Evolutionary conservation across 2,888 invertebrate species (phyloP).

Genomic region (Ctenicera cuprea): DNA sequence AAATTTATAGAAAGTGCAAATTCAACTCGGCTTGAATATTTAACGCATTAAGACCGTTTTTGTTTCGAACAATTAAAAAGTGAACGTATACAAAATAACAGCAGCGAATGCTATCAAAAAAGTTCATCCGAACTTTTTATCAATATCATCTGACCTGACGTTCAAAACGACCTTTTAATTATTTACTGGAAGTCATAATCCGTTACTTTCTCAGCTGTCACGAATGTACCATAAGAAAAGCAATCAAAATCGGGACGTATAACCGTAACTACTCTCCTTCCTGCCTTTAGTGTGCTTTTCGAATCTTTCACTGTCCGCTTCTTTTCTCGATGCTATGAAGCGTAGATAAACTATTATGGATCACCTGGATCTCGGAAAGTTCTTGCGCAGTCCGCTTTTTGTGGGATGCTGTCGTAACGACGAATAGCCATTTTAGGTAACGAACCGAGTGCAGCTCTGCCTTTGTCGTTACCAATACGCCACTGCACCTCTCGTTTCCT

Average conservation of each 20-base stretch:
- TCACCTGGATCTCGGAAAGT: slow-evolving; percentile 30
- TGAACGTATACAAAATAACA: too few species aligned
- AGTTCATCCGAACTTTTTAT: slow-evolving; percentile 1
- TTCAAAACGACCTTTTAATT: slow-evolving; percentile 18
- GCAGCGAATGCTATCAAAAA: neutral
- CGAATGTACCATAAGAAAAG: slow-evolving; percentile 33
- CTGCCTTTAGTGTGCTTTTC: slow-evolving; percentile 17
- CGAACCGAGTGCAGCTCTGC: slow-evolving; percentile 7
- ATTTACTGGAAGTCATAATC: slow-evolving; percentile 24
- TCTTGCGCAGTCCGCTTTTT: slow-evolving; percentile 33
- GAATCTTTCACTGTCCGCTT: slow-evolving; percentile 31
- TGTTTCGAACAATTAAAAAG: too few species aligned
- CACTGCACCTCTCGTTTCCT: slow-evolving; percentile 26
- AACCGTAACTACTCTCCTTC: slow-evolving; percentile 24
- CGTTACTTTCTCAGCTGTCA: slow-evolving; percentile 25
- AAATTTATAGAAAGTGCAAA: too few species aligned
- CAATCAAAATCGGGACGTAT: slow-evolving; percentile 24
- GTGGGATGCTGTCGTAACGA: slow-evolving; percentile 12
- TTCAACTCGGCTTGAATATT: too few species aligned
- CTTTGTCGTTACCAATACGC: slow-evolving; percentile 21
- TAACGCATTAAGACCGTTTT: too few species aligned
- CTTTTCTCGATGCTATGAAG: slow-evolving; percentile 20
- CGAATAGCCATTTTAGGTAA: slow-evolving; percentile 37
- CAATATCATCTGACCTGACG: neutral
- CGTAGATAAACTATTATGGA: slow-evolving; percentile 34